phyloP scores from a whole-genome alignment of 1,140 invertebrate genomes.

The Calliopsis andreniformis region DNA sequence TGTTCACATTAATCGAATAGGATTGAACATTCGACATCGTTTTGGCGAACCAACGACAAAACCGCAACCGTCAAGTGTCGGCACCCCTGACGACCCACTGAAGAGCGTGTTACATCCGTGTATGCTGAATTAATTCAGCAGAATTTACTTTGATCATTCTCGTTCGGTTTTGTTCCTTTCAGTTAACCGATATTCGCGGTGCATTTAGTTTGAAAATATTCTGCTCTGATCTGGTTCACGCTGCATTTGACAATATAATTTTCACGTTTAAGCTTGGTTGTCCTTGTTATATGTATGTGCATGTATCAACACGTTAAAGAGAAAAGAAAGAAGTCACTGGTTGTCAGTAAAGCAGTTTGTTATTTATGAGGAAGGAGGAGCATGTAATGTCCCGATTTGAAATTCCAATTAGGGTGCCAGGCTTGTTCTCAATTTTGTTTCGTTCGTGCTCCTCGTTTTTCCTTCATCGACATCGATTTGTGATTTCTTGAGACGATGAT shows the following conservation, averaged over 20 bases:
- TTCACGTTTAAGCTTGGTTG: not conserved
- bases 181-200: not conserved
- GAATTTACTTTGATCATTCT: not conserved
- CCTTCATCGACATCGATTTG: not conserved
- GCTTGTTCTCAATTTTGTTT: not conserved
- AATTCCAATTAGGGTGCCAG: conserved; percentile 1
- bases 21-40: not conserved
- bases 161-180: not conserved
- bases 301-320: not conserved
- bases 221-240: not conserved
- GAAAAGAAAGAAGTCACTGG: not conserved
- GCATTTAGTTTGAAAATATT: not conserved
- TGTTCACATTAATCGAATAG: not conserved
- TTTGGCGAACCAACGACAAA: not conserved
- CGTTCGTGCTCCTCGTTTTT: not conserved
- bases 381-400: not conserved
- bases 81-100: conserved; percentile 9
- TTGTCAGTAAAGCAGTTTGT: not conserved
- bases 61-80: conserved; percentile 4
- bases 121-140: not conserved
- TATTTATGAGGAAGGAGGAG: not conserved
- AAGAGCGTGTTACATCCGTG: not conserved
- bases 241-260: not conserved
- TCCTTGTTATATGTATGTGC: too few species aligned
- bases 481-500: not conserved